phyloP scores from a whole-genome alignment of 2,797 vertebrate species.

The Esox lucius region DNA sequence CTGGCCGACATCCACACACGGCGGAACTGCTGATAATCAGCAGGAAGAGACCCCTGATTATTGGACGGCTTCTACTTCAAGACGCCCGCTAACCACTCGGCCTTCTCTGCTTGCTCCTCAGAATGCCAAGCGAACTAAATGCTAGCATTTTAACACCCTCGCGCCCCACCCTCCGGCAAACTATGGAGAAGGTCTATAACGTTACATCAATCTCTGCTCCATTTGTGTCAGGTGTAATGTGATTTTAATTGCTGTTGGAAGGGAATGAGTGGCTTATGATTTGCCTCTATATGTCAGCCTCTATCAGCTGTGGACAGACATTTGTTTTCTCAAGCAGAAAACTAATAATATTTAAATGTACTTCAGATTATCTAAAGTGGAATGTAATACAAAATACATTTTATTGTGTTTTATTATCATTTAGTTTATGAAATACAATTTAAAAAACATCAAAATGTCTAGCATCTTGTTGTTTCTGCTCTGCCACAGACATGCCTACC shows the following conservation, averaged over 20 bases:
- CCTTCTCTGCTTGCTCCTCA: conserved; percentile 47
- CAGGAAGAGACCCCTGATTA: conserved; percentile 70
- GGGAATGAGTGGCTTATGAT: conserved; percentile 45
- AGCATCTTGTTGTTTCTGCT: neutral
- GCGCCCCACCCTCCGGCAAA: neutral
- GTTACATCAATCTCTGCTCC: conserved; percentile 62
- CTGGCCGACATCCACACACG: conserved; percentile 65
- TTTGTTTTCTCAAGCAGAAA: neutral
- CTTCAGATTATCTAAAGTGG: too few relatives aligned
- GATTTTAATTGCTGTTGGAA: conserved; percentile 70
- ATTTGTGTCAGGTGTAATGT: conserved; percentile 62
- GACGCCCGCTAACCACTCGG: conserved; percentile 52
- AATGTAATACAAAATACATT: too few relatives aligned
- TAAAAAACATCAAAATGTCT: neutral
- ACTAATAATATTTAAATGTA: too few relatives aligned
- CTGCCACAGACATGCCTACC: conserved; percentile 23
- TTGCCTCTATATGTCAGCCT: conserved; percentile 57
- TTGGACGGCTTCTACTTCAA: conserved; percentile 54
- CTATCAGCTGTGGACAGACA: conserved; percentile 63
- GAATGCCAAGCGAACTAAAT: conserved; percentile 50
- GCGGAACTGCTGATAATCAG: conserved; percentile 65
- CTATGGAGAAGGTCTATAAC: conserved; percentile 38
- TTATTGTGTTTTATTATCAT: too few relatives aligned
- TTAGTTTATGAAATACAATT: too few relatives aligned
- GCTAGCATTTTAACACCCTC: conserved; percentile 36